Evolutionary conservation across 2,113 vertebrate species (phyloP).

Genomic region (Rhynchomys soricoides): DNA sequence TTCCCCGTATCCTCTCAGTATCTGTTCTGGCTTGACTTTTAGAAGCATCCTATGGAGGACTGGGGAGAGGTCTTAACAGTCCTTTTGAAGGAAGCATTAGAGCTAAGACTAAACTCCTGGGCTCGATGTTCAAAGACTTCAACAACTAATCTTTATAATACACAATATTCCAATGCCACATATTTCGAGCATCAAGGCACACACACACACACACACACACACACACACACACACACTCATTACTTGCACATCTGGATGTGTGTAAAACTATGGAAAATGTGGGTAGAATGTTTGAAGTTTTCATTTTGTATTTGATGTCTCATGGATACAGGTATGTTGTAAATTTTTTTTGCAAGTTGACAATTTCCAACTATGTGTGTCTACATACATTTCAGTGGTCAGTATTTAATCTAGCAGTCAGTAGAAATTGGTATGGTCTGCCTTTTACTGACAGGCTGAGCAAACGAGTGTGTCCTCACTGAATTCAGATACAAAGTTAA

Average conservation of each 20-base stretch:
- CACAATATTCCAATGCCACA: constrained; percentile 51
- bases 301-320: constrained; percentile 36
- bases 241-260: neutral
- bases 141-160: constrained; percentile 32
- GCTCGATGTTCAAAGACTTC: constrained; percentile 52
- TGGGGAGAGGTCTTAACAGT: neutral
- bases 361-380: constrained; percentile 12
- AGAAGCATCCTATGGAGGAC: neutral
- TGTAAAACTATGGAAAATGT: neutral
- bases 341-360: constrained; percentile 50
- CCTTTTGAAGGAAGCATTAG: constrained; percentile 44
- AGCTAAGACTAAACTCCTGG: constrained; percentile 50
- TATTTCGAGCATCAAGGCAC: neutral
- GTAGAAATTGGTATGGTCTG: neutral
- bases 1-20: neutral
- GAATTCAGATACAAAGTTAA: constrained; percentile 50
- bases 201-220: neutral
- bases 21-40: neutral
- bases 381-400: constrained; percentile 42
- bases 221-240: neutral
- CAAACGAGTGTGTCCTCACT: constrained; percentile 9
- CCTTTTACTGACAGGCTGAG: neutral
- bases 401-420: neutral
- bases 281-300: constrained; percentile 36
- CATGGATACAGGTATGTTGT: neutral